These are phyloP conservation scores for Morone saxatilis DNA, from an alignment of 2,113 vertebrate genomes.

Conservation along the genomic window DNA sequence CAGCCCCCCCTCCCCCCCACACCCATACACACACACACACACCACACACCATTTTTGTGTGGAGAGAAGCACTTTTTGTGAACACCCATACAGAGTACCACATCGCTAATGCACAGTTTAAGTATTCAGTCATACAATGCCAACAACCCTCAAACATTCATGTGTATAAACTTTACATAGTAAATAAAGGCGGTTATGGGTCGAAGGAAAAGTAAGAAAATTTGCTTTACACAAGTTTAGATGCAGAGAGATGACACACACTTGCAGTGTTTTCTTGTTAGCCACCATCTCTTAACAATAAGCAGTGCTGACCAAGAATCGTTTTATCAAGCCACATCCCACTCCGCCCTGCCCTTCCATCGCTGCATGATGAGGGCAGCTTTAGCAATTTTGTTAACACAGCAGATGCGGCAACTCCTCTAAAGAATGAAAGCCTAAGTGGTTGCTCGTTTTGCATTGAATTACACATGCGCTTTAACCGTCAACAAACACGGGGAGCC, in stretches of 20 bases:
- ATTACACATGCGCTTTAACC: constrained; percentile 12
- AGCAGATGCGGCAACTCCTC: constrained; percentile 38
- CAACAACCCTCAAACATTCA: constrained; percentile 11
- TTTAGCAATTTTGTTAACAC: constrained; percentile 58
- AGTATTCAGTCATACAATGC: constrained; percentile 33
- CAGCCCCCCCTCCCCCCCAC: too few species aligned
- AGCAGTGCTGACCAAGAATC: constrained; percentile 29
- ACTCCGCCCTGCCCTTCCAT: constrained; percentile 3
- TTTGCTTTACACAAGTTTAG: too few species aligned
- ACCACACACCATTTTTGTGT: neutral
- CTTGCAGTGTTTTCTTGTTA: neutral
- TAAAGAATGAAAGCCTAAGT: constrained; percentile 24
- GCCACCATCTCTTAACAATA: constrained; percentile 21
- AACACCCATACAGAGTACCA: constrained; percentile 41
- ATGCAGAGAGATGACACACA: neutral
- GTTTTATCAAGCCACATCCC: constrained; percentile 44
- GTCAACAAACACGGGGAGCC: neutral
- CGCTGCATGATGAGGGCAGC: constrained; percentile 34
- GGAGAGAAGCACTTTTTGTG: constrained; percentile 26
- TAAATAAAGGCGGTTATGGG: neutral
- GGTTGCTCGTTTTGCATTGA: constrained; percentile 26
- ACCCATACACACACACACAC: too few species aligned
- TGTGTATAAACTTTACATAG: constrained; percentile 27
- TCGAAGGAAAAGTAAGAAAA: constrained; percentile 4
- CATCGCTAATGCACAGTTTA: constrained; percentile 7